phyloP scores from a whole-genome alignment of 2,797 vertebrate genomes.

The Potorous gilbertii region DNA sequence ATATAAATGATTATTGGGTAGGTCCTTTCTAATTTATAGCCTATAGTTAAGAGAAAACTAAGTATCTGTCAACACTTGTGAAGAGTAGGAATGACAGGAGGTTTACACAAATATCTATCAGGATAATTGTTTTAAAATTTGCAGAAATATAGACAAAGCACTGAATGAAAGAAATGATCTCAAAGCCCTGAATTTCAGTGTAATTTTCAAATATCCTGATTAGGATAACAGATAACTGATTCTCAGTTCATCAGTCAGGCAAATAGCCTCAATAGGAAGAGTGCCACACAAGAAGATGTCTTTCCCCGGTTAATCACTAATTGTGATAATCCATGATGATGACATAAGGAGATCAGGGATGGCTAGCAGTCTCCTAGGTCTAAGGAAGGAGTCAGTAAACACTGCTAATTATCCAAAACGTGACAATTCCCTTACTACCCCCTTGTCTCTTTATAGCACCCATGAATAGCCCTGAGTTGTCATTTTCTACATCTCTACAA shows the following conservation, averaged over 20 bases:
- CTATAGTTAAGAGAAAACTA: not conserved
- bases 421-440: not conserved
- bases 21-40: slow-evolving; percentile 24
- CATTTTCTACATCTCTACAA: not conserved
- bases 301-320: not conserved
- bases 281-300: not conserved
- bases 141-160: slow-evolving; percentile 7
- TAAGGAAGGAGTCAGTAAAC: not conserved
- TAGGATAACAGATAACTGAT: slow-evolving; percentile 11
- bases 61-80: not conserved
- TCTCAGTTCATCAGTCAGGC: not conserved
- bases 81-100: not conserved
- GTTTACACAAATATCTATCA: slow-evolving; percentile 13
- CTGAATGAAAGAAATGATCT: slow-evolving; percentile 34
- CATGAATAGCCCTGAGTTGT: not conserved
- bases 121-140: slow-evolving; percentile 17
- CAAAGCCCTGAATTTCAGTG: slow-evolving; percentile 1
- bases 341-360: not conserved
- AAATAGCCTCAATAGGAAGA: slow-evolving; percentile 17
- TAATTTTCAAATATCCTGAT: slow-evolving; percentile 33
- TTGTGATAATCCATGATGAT: not conserved
- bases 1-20: slow-evolving; percentile 46
- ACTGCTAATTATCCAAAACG: not conserved
- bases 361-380: not conserved
- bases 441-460: not conserved